Percentiles rank a stretch among this genome's conserved stretches.
Evolutionary conservation across 1,140 invertebrate species (phyloP).

Genomic region (Drosophila nebulosa): DNA sequence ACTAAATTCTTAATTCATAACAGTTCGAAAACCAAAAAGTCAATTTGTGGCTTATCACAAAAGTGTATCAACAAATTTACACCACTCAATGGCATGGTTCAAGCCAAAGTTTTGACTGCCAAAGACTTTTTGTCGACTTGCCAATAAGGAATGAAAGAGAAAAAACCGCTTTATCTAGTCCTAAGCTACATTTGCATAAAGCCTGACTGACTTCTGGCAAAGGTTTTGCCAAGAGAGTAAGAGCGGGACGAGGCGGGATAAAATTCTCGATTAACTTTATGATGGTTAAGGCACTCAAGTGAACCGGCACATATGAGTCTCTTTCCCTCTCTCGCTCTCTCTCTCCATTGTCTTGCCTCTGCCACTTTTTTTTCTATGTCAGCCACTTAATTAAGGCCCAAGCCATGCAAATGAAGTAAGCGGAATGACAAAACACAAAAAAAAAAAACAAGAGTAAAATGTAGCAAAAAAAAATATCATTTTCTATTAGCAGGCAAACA

Average conservation of each 20-base stretch:
- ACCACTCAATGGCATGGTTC: neutral
- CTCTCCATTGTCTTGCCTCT: neutral
- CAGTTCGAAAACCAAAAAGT: neutral
- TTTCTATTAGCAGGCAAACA: constrained; percentile 76
- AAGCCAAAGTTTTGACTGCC: constrained; percentile 42
- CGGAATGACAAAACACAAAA: constrained; percentile 20
- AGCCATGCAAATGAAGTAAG: constrained; percentile 66
- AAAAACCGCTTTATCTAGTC: constrained; percentile 61
- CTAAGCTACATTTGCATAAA: constrained; percentile 65
- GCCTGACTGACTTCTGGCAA: constrained; percentile 62
- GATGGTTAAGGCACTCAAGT: constrained; percentile 53
- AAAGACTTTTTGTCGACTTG: constrained; percentile 54
- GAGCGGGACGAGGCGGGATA: constrained; percentile 13
- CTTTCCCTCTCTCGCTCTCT: neutral
- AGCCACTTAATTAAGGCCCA: constrained; percentile 67
- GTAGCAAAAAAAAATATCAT: constrained; percentile 41
- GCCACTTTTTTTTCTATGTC: constrained; percentile 18
- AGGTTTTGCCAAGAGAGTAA: constrained; percentile 1
- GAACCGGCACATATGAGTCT: constrained; percentile 60
- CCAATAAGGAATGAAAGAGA: constrained; percentile 51
- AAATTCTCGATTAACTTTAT: constrained; percentile 71
- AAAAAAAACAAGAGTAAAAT: neutral
- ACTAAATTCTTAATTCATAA: neutral
- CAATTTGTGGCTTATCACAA: neutral
- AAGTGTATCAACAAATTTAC: neutral